Conservation (phyloP, 2,797 vertebrate genomes). For the Halcyon chelicuti region DNA sequence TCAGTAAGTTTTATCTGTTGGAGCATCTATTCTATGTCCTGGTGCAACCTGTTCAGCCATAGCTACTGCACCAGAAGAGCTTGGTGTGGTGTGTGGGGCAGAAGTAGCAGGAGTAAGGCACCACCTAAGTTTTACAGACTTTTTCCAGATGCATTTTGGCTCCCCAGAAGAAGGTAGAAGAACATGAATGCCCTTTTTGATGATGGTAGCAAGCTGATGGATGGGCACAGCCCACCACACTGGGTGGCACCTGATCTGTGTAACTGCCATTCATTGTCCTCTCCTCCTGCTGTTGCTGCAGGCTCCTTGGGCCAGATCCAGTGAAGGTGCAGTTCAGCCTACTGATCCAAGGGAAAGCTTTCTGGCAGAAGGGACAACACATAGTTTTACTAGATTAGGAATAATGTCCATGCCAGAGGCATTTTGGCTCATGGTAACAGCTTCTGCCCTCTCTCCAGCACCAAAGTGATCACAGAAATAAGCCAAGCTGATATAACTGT, state of each 20-base stretch:
- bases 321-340: background rate
- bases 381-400: background rate
- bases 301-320: background rate
- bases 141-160: background rate
- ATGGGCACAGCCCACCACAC: background rate
- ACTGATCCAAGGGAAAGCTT: background rate
- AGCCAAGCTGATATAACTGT: background rate
- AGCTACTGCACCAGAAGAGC: background rate
- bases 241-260: rapidly evolving
- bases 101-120: background rate
- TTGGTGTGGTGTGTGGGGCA: rapidly evolving
- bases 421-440: background rate
- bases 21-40: background rate
- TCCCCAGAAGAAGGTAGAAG: background rate
- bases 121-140: background rate
- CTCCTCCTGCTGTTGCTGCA: background rate
- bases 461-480: background rate
- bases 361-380: background rate
- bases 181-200: background rate
- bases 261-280: background rate
- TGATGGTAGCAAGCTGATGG: background rate
- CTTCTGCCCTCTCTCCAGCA: background rate
- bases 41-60: background rate
- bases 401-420: background rate
- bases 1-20: background rate